phyloP scores from a whole-genome alignment of 2,888 invertebrate species.

The Torymus texanus region DNA sequence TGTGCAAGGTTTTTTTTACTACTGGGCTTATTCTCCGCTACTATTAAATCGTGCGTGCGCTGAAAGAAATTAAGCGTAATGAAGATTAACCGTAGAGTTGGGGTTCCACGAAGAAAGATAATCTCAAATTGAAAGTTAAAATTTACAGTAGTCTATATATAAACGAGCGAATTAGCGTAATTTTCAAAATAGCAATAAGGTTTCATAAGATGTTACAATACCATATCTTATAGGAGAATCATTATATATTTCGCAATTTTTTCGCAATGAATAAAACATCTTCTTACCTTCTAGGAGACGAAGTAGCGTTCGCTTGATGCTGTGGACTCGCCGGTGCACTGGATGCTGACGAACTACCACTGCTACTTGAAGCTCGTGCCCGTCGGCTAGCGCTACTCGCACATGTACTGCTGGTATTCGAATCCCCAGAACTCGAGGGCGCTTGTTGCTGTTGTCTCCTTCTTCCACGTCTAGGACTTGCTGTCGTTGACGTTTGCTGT shows the following conservation, averaged over 20 bases:
- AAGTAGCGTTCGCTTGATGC: slow-evolving; percentile 57
- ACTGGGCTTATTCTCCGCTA: slow-evolving; percentile 28
- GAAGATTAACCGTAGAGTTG: too few species aligned
- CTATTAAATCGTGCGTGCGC: not conserved
- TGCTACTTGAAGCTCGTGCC: slow-evolving; percentile 38
- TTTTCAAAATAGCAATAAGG: too few species aligned
- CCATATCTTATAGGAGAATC: too few species aligned
- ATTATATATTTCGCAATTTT: too few species aligned
- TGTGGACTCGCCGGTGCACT: slow-evolving; percentile 66
- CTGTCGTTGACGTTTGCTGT: not conserved
- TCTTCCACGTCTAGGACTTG: slow-evolving; percentile 55
- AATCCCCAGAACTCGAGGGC: slow-evolving; percentile 54
- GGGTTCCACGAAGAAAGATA: too few species aligned
- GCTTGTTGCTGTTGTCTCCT: not conserved
- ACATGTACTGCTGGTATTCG: slow-evolving; percentile 63
- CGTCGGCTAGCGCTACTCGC: slow-evolving; percentile 52
- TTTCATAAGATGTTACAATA: too few species aligned
- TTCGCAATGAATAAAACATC: too few species aligned
- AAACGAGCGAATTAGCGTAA: too few species aligned
- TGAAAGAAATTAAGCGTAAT: too few species aligned
- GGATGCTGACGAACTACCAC: slow-evolving; percentile 60
- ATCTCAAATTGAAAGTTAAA: too few species aligned
- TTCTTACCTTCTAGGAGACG: slow-evolving; percentile 62
- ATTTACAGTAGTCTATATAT: too few species aligned
- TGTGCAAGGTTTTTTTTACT: slow-evolving; percentile 12